Evolutionary conservation across 2,888 invertebrate genomes (phyloP).

Genomic region (Operophtera brumata): DNA sequence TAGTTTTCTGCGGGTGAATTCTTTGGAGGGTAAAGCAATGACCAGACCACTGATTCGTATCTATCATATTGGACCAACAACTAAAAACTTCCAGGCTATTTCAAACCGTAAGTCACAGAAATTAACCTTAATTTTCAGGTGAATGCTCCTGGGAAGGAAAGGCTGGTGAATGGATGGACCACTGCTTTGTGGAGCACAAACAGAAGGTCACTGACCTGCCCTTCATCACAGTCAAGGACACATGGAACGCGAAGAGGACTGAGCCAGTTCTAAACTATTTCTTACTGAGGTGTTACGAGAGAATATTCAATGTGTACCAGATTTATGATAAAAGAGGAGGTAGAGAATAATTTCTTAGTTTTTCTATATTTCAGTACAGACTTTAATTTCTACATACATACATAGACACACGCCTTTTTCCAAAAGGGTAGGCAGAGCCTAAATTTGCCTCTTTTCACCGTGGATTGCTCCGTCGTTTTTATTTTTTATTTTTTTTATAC

Average conservation of each 20-base stretch:
- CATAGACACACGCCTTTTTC: no score
- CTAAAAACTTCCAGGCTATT: neutral
- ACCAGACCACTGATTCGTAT: neutral
- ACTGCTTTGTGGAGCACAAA: conserved; percentile 76
- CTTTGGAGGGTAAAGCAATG: neutral
- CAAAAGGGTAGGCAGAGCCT: no score
- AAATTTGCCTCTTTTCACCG: no score
- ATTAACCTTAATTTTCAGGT: conserved; percentile 47
- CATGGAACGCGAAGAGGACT: conserved; percentile 70
- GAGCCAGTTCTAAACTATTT: conserved; percentile 76
- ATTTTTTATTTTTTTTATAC: no score
- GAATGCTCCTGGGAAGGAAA: conserved; percentile 81
- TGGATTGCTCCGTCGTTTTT: no score
- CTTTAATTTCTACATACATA: no score
- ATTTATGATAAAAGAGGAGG: conserved; percentile 77
- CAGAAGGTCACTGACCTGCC: conserved; percentile 75
- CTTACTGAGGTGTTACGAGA: conserved; percentile 69
- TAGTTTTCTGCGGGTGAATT: no score
- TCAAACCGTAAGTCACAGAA: neutral
- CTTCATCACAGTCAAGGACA: conserved; percentile 73
- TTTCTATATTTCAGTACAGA: no score
- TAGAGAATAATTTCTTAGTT: conserved; percentile 31
- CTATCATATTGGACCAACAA: neutral
- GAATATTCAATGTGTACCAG: conserved; percentile 75
- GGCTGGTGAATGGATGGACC: conserved; percentile 83